Base-by-base conservation (phyloP, 1,140 invertebrate species). In the Pentalonia nigronervosa region DNA sequence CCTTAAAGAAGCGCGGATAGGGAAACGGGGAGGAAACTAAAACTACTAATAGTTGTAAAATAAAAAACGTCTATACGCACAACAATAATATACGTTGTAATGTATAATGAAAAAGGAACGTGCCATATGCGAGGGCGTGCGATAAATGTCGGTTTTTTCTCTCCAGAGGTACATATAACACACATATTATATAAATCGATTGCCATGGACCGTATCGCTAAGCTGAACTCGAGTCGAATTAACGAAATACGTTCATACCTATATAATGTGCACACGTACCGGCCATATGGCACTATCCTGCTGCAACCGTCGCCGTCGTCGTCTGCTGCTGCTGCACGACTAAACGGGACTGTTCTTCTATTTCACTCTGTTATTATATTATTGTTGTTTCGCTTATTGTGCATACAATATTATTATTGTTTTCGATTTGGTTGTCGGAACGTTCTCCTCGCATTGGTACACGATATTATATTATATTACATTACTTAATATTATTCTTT, bases 111-210 rank as follows among this genome's bases (percentile, higher is more conserved):
- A 83, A 91, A 83, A 83, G 90, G 81, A 93, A 93, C 81, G 91
- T 93, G 91, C 91, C 91, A 93, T 93, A 93, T 93, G 91, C 76
- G 91, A 93, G 91, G 91, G 91, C 91, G 91, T 93, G 36, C 48
- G 50, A 84, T 93, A 93, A 93, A 93, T 56, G 91, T 93, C 50
- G 87, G 48, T 92, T 53, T 83, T 84, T 84, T 48, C 45, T 91
- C 48, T 67, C 41, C 50, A 86, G 81, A 50, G 86, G 53, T 48
- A 92, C 88, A 36, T 17, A 41, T 41, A 20, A 84, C 36, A 84
- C 83, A 25, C 23, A 84, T 45, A 84, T 84, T 41, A 25, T 41
- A 84, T 81, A 86, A 93, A 93, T 93, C 91, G 91, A 93, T 93
- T 93, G 53, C 48, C 81, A 17, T 93, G 91, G 91, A 93, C 91